These are phyloP conservation scores for Solea senegalensis DNA, from an alignment of 2,113 vertebrate species.

Conservation along the genomic window DNA sequence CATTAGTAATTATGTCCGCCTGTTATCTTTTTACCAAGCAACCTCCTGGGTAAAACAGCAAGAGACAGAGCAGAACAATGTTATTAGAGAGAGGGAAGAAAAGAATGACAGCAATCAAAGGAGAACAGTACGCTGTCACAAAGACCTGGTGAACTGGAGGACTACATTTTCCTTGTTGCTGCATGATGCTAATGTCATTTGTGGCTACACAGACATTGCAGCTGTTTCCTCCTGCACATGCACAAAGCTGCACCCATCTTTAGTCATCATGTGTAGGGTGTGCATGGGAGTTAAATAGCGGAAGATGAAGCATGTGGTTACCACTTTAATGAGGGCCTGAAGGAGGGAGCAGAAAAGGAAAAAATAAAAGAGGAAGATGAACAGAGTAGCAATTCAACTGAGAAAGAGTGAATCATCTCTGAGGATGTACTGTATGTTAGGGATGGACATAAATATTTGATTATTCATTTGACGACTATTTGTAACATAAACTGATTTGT, in stretches of 20 bases:
- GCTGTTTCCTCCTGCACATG: conserved; percentile 8
- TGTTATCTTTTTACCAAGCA: conserved; percentile 46
- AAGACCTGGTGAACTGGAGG: conserved; percentile 23
- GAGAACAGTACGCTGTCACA: conserved; percentile 15
- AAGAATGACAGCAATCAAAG: conserved; percentile 31
- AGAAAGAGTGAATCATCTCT: neutral
- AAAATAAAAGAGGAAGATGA: neutral
- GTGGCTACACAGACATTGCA: neutral
- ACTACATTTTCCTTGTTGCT: neutral
- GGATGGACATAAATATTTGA: too few relatives aligned
- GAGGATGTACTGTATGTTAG: neutral
- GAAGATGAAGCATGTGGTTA: conserved; percentile 27
- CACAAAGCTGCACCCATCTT: conserved; percentile 36
- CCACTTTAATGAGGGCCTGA: conserved; percentile 40
- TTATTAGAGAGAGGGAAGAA: conserved; percentile 41
- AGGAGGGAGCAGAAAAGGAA: conserved; percentile 16
- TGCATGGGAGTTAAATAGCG: conserved; percentile 29
- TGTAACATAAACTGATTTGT: too few relatives aligned
- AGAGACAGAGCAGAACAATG: conserved; percentile 32
- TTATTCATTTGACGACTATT: too few relatives aligned
- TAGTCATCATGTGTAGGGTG: conserved; percentile 23
- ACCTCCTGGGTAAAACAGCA: conserved; percentile 27
- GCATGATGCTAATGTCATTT: conserved; percentile 24
- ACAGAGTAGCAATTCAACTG: neutral
- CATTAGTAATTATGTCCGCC: conserved; percentile 55